A percentile compares a stretch with the other conserved stretches of the same genome.
Conservation (phyloP, 1,140 invertebrate genomes). For the Macrostomum lignano region DNA sequence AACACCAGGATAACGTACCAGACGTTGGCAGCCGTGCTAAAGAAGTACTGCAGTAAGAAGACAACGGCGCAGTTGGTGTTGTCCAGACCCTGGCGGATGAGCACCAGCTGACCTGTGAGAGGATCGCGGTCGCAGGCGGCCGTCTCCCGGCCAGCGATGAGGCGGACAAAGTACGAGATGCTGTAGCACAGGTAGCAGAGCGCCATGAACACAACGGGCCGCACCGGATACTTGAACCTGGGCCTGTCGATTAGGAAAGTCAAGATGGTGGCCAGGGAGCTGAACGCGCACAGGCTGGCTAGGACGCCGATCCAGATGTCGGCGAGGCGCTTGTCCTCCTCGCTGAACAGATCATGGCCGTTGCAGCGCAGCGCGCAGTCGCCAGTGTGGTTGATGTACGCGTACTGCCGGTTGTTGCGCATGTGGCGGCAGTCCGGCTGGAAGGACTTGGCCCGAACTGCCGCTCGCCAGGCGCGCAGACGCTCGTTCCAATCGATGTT, state of each 20-base stretch:
- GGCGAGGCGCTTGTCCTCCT: constrained; percentile 39
- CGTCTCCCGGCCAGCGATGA: constrained; percentile 36
- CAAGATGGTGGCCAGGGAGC: constrained; percentile 22
- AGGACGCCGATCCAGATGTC: constrained; percentile 25
- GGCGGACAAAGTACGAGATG: constrained; percentile 54
- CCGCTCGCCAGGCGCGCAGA: too few species aligned
- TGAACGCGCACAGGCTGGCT: constrained; percentile 20
- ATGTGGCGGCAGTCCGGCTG: background rate
- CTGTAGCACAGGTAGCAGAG: constrained; percentile 82
- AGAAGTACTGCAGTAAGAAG: constrained; percentile 60
- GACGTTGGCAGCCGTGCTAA: constrained; percentile 48
- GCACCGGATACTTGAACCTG: constrained; percentile 76
- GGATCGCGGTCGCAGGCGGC: constrained; percentile 33
- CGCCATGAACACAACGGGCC: constrained; percentile 82
- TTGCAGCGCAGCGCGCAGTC: constrained; percentile 46
- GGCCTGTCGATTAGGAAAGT: constrained; percentile 34
- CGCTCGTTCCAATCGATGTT: too few species aligned
- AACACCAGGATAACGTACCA: constrained; percentile 53
- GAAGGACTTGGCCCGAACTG: constrained; percentile 4
- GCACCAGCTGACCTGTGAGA: constrained; percentile 34
- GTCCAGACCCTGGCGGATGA: constrained; percentile 44
- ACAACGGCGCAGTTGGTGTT: constrained; percentile 52
- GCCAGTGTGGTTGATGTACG: constrained; percentile 42
- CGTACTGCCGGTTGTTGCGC: constrained; percentile 21
- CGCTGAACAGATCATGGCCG: constrained; percentile 44